Evolutionary conservation across 2,113 vertebrate species (phyloP).

Genomic region (Alligator mississippiensis): DNA sequence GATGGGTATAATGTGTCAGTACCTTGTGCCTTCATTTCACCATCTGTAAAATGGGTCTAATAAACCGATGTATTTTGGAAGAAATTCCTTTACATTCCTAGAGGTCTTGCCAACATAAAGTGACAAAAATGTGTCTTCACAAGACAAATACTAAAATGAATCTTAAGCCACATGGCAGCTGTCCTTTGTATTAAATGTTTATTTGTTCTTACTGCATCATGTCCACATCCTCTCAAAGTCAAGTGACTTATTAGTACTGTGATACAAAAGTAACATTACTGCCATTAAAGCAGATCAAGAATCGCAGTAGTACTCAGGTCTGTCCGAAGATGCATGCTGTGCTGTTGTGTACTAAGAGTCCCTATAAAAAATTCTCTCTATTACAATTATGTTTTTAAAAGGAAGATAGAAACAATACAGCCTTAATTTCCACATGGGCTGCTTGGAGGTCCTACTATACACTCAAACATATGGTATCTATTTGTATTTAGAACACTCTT

Average conservation of each 20-base stretch:
- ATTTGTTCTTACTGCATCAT: constrained; percentile 40
- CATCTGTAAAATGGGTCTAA: neutral
- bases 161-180: constrained; percentile 60
- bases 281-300: constrained; percentile 53
- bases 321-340: neutral
- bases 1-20: neutral
- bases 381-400: constrained; percentile 49
- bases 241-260: constrained; percentile 24
- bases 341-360: neutral
- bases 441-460: constrained; percentile 6
- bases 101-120: neutral
- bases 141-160: constrained; percentile 49
- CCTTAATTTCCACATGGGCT: constrained; percentile 39
- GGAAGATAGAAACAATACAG: neutral
- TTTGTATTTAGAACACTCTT: constrained; percentile 61
- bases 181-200: constrained; percentile 63
- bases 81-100: constrained; percentile 5
- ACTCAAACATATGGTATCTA: constrained; percentile 50
- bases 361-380: neutral
- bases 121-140: neutral
- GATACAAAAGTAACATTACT: constrained; percentile 18
- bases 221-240: constrained; percentile 39
- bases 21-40: neutral
- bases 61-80: neutral
- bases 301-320: constrained; percentile 24